A percentile compares a stretch with the other conserved stretches of the same genome.
Evolutionary conservation across 2,888 invertebrate species (phyloP).

Genomic region (Axea sp.): DNA sequence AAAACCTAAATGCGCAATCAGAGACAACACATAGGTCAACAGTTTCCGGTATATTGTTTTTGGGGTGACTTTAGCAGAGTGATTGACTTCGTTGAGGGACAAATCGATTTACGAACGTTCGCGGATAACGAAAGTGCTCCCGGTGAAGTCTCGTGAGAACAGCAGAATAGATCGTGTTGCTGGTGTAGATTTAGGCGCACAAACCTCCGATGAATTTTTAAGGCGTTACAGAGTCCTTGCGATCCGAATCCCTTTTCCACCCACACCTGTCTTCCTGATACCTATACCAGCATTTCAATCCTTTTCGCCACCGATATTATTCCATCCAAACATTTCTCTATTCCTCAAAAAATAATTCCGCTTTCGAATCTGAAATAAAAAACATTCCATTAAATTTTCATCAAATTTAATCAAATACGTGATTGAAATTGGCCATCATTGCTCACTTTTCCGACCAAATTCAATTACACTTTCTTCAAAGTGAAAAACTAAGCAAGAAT

Average conservation of each 20-base stretch:
- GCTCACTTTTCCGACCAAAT: too few species aligned
- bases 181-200: conserved; percentile 72
- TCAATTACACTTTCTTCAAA: too few species aligned
- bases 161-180: conserved; percentile 61
- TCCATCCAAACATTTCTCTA: neutral
- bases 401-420: too few species aligned
- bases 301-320: conserved; percentile 61
- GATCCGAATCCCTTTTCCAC: conserved; percentile 68
- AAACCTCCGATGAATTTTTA: conserved; percentile 73
- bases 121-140: conserved; percentile 52
- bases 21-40: conserved; percentile 18
- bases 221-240: conserved; percentile 68
- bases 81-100: conserved; percentile 57
- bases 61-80: conserved; percentile 49
- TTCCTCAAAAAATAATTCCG: neutral
- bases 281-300: conserved; percentile 62
- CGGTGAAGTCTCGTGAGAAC: conserved; percentile 60
- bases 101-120: conserved; percentile 64
- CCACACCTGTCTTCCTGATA: conserved; percentile 38
- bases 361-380: too few species aligned
- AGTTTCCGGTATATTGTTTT: conserved; percentile 41
- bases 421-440: too few species aligned
- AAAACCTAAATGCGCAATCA: too few species aligned
- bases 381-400: too few species aligned
- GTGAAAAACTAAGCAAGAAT: too few species aligned